Evolutionary conservation across 2,888 invertebrate species (phyloP), one percentile per base, ranked within the genome.

Genomic region (Eupithecia abbreviata): DNA sequence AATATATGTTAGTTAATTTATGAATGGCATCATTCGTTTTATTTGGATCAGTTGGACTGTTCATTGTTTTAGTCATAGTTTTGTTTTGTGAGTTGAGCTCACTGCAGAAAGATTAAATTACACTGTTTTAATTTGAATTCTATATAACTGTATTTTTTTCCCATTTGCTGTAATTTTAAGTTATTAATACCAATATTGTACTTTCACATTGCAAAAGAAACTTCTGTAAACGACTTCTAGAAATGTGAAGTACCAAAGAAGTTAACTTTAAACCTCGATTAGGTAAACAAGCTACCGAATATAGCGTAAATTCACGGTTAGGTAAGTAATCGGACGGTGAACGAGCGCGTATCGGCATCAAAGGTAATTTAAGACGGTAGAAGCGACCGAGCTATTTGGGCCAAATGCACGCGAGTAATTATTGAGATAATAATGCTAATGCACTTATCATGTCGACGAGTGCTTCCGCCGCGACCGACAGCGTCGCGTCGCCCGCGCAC

Each of bases 381-480:
- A 90, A 87, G 90, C 91, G 87, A 90, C 88, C 88, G 84, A 89
- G 91, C 90, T 92, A 93, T 94, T 94, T 91, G 91, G 94, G 91
- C 90, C 92, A 93, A 94, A 94, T 93, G 93, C 93, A 93, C 90
- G 91, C 91, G 91, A 93, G 93, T 94, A 95, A 95, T 95, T 94
- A 93, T 93, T 88, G 91, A 93, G 94, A 94, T 94, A 94, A 93
- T 93, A 94, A 95, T 95, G 94, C 93, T 94, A 94, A 94, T 94
- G 94, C 93, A 94, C 93, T 94, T 94, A 94, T 94, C 93, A 90
- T 93, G 92, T 92, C 92, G 91, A 92, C 92, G 91, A 91, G 88
- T 90, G 92, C 89, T 93, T 94, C 94, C 94, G 93, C 87, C 90
- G 91, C 86, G 87, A 74, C 69, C 74, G 74, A 69, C 71, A 55